Conservation (phyloP, 2,797 vertebrate species). For the Cyclura pinguis region DNA sequence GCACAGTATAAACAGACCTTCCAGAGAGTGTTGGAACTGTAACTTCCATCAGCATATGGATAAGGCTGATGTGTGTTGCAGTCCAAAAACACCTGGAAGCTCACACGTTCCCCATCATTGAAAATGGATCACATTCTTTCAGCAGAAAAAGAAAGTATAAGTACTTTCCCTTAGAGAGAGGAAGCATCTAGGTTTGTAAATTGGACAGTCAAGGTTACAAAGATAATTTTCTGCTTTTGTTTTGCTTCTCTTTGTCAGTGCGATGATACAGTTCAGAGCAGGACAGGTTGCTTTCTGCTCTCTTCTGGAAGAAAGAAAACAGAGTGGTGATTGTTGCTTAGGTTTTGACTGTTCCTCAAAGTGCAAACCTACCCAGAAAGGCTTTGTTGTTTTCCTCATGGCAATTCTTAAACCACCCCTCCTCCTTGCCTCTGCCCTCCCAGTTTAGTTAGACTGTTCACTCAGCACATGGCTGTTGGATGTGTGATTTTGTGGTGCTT, state of each 20-base stretch:
- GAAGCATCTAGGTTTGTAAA: not conserved
- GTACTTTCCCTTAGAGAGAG: not conserved
- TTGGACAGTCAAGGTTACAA: not conserved
- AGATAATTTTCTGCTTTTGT: not conserved
- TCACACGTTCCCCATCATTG: too few relatives aligned
- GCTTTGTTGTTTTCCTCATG: slow-evolving; percentile 23
- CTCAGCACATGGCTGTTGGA: not conserved
- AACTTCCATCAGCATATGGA: too few relatives aligned
- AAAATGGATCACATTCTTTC: not conserved
- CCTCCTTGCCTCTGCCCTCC: not conserved
- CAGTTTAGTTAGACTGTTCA: slow-evolving; percentile 31
- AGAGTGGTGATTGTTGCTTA: not conserved
- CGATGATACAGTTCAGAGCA: slow-evolving; percentile 6
- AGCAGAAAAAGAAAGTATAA: not conserved
- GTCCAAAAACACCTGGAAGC: too few relatives aligned
- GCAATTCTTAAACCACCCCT: slow-evolving; percentile 5
- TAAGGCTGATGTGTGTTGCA: too few relatives aligned
- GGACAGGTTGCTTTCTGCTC: slow-evolving; percentile 5
- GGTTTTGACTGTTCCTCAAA: slow-evolving; percentile 24
- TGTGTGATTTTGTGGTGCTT: slow-evolving; percentile 25
- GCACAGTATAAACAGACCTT: too few relatives aligned
- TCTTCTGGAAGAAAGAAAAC: not conserved
- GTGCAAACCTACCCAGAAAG: not conserved
- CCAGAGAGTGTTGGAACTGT: too few relatives aligned
- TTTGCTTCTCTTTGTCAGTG: not conserved